A percentile compares a stretch with the other conserved stretches of the same genome.
These are phyloP conservation scores for Origma solitaria DNA, from an alignment of 2,113 vertebrate genomes.

Conservation along the genomic window DNA sequence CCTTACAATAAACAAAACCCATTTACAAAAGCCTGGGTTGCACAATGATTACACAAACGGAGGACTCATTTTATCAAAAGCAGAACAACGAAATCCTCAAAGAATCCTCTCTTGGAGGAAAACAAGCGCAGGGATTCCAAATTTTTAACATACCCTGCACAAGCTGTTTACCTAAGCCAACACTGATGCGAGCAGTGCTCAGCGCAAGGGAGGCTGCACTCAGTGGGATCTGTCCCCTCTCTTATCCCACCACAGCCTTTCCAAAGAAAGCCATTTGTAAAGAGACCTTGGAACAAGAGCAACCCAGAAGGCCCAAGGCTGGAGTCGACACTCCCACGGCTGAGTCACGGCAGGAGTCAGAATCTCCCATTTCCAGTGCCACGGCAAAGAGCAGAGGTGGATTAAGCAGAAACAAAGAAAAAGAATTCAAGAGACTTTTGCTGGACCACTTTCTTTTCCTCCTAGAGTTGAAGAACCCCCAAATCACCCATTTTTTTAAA, in stretches of 20 bases:
- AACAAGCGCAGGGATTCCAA: neutral
- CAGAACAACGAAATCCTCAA: neutral
- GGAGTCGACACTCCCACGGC: neutral
- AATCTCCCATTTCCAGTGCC: accelerated
- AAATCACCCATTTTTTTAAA: neutral
- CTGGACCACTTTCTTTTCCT: neutral
- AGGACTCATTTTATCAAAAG: neutral
- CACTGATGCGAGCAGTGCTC: neutral
- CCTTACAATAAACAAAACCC: neutral
- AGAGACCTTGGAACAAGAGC: neutral
- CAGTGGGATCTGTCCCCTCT: neutral
- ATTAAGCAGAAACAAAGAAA: neutral
- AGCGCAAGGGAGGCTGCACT: neutral
- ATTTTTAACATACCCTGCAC: neutral
- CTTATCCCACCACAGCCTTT: accelerated
- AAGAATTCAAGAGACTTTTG: neutral
- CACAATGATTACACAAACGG: neutral
- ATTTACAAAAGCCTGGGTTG: neutral
- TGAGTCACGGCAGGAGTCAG: neutral
- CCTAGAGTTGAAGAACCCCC: accelerated
- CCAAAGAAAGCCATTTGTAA: too few relatives aligned
- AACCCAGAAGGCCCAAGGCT: neutral
- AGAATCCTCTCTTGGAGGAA: neutral
- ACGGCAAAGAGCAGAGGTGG: neutral
- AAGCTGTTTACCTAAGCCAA: neutral